Base-by-base conservation (phyloP, 2,797 vertebrate genomes). In the Allobates femoralis region DNA sequence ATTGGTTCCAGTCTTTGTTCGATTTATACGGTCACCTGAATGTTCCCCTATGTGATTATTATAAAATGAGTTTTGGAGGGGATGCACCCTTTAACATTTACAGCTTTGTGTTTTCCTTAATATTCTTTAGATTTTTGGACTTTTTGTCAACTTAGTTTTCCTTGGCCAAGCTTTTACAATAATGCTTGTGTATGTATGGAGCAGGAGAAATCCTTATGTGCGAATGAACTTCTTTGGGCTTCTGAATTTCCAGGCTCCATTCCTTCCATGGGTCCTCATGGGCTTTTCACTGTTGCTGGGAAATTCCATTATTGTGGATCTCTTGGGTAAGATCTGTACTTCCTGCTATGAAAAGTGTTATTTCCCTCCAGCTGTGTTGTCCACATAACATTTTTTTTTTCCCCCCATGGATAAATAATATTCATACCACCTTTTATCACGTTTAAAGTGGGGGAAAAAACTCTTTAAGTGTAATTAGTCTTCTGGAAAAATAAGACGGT, bases 171-270 rank as follows among this genome's bases (percentile, higher is more conserved):
- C 98, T 0, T 99, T 99, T 92, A 99, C 98, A 6, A 99, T 99
- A 90, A 99, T 99, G 98, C 93, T 99, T 0, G 98, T 99, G 73
- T 99, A 99, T 0, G 94, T 99, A 1, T 99, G 98, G 98, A 99
- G 98, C 93, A 95, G 98, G 85, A 93, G 98, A 76, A 99, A 99
- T 89, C 98, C 98, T 0, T 98, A 97, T 5, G 97, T 99, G 26
- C 96, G 98, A 37, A 99, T 99, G 97, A 99, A 99, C 90, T 99
- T 99, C 92, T 99, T 99, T 1, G 98, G 98, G 15, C 96, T 99
- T 88, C 95, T 99, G 85, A 98, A 99, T 91, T 99, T 99, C 91
- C 98, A 99, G 92, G 98, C 98, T 0, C 98, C 97, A 0, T 99
- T 99, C 84, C 93, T 99, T 0, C 98, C 98, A 0, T 99, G 98